phyloP scores from a whole-genome alignment of 2,113 vertebrate species.

The Australoheros scitulus region DNA sequence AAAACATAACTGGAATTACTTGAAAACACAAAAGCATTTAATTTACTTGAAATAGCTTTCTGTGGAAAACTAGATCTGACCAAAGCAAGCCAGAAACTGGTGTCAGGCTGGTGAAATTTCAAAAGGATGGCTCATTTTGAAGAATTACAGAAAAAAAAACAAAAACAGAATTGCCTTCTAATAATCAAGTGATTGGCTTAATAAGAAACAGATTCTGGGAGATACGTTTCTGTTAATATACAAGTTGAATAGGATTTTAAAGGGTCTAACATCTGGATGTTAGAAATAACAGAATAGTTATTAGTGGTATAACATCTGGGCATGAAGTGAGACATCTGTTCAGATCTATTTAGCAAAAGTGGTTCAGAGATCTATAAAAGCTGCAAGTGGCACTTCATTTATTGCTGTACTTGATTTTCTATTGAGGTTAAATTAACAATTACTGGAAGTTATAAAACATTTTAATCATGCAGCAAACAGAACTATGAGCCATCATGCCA shows the following conservation, averaged over 20 bases:
- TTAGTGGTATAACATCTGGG: not conserved
- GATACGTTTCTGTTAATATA: not conserved
- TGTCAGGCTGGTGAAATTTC: slow-evolving; percentile 16
- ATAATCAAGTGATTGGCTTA: not conserved
- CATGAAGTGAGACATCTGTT: slow-evolving; percentile 8
- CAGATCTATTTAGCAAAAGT: not conserved
- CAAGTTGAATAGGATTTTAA: slow-evolving; percentile 1
- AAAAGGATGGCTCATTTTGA: slow-evolving; percentile 1
- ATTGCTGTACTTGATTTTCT: not conserved
- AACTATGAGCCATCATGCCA: too few species aligned
- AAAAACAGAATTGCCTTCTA: not conserved
- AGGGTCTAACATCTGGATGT: slow-evolving; percentile 10
- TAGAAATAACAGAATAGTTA: not conserved
- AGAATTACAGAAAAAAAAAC: not conserved
- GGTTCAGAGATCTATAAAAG: not conserved
- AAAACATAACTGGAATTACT: slow-evolving; percentile 41
- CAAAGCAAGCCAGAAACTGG: not conserved
- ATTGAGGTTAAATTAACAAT: not conserved
- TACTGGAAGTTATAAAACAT: not conserved
- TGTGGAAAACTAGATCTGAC: slow-evolving; percentile 45
- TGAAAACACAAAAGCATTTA: slow-evolving; percentile 47
- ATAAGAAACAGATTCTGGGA: not conserved
- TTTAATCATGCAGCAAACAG: too few species aligned
- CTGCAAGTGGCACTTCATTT: not conserved
- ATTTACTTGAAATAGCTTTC: slow-evolving; percentile 54